Conservation (phyloP, 2,113 vertebrate genomes). For the Galeopterus variegatus region DNA sequence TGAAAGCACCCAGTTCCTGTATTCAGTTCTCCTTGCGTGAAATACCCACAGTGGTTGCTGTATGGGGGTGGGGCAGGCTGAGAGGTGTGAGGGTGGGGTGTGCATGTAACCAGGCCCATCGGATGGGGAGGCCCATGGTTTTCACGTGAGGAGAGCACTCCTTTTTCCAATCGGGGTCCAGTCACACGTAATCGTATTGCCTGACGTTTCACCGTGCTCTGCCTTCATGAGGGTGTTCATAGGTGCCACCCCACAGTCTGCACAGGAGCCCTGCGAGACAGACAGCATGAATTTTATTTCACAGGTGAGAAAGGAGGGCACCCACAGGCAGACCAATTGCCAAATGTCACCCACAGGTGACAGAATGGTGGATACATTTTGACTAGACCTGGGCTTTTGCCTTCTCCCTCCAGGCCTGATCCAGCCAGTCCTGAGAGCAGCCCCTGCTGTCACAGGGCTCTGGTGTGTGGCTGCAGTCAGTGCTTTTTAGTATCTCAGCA, state of each 20-base stretch:
- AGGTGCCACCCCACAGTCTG: accelerated
- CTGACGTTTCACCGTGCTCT: too few species aligned
- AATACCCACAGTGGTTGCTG: not conserved
- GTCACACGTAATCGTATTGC: accelerated
- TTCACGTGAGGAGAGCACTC: not conserved
- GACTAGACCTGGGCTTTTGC: not conserved
- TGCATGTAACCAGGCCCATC: not conserved
- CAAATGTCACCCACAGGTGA: not conserved
- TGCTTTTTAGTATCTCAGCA: not conserved
- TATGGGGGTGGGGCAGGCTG: not conserved
- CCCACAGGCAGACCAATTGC: not conserved
- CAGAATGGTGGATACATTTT: not conserved
- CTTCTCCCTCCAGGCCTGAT: not conserved
- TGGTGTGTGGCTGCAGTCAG: too few species aligned
- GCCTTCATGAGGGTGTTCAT: accelerated
- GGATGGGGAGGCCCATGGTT: not conserved
- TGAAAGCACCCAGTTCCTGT: not conserved
- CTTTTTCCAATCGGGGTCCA: not conserved
- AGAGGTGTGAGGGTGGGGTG: too few species aligned
- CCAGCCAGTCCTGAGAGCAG: not conserved
- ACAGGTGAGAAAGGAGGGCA: not conserved
- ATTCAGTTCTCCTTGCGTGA: not conserved
- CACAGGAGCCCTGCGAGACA: not conserved
- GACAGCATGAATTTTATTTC: too few species aligned
- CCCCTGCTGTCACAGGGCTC: not conserved